A percentile compares a stretch with the other conserved stretches of the same genome.
Conservation (phyloP, 2,797 vertebrate genomes). For the Dermochelys coriacea region DNA sequence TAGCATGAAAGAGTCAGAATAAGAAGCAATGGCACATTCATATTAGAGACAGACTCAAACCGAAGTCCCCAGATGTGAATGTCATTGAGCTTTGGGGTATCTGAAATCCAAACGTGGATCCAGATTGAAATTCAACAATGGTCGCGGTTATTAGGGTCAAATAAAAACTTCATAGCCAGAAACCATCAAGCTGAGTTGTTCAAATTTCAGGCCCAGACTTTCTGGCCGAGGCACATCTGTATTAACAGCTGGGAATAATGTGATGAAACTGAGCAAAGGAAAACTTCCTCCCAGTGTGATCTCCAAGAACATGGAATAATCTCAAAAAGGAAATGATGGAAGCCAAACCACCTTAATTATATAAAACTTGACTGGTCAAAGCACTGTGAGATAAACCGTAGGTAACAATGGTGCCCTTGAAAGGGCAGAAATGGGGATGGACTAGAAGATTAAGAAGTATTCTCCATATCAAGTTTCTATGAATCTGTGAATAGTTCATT, state of each 20-base stretch:
- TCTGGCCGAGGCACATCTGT: background rate
- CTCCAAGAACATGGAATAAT: background rate
- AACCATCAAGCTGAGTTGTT: background rate
- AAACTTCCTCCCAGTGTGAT: background rate
- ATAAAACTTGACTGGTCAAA: background rate
- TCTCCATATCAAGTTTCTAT: background rate
- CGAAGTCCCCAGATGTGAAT: background rate
- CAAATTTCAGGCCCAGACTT: background rate
- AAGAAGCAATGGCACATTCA: conserved; percentile 29
- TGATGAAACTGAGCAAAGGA: background rate
- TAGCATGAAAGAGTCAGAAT: conserved; percentile 29
- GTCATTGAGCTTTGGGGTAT: background rate
- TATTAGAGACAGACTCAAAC: background rate
- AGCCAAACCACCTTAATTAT: background rate
- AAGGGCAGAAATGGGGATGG: background rate
- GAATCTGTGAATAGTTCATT: background rate
- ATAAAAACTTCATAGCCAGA: background rate
- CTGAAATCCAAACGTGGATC: background rate
- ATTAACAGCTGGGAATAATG: background rate
- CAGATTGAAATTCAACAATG: background rate
- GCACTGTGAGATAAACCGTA: background rate
- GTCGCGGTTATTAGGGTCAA: background rate
- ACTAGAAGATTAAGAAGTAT: background rate
- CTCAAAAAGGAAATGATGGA: background rate
- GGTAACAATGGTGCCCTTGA: background rate